phyloP scores from a whole-genome alignment of 2,797 vertebrate species.

The Hypotaenidia philippensis region DNA sequence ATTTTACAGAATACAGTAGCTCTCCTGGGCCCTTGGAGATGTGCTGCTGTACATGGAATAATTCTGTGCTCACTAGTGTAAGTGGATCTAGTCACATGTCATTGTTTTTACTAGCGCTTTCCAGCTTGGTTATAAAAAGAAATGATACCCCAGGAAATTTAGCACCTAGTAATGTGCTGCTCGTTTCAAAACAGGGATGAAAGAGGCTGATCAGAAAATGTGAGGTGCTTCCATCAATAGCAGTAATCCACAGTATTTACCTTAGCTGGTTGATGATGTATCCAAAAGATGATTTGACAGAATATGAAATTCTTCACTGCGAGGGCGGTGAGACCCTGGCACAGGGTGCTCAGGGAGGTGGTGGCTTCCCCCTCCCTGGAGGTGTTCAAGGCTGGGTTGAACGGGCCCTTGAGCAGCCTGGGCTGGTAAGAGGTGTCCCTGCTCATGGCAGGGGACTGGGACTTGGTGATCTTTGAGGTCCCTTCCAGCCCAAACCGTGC shows the following conservation, averaged over 20 bases:
- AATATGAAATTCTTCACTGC: no score
- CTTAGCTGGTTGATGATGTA: background rate
- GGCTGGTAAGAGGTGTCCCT: no score
- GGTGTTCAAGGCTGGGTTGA: no score
- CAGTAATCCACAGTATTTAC: background rate
- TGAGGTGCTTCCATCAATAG: background rate
- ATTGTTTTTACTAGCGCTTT: background rate
- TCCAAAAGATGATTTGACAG: background rate
- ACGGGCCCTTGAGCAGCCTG: no score
- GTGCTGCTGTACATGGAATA: background rate
- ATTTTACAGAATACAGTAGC: background rate
- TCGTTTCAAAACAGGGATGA: background rate
- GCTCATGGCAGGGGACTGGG: no score
- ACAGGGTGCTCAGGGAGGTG: no score
- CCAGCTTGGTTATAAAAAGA: background rate
- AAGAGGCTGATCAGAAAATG: background rate
- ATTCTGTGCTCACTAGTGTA: background rate
- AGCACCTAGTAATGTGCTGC: background rate
- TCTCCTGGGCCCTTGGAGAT: background rate
- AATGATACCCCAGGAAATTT: background rate
- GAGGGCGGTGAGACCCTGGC: no score
- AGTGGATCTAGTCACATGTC: background rate
- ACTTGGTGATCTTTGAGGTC: no score
- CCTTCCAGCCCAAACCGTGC: no score
- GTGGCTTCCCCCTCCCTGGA: no score